Percentiles rank a stretch among this genome's conserved stretches.
Conservation (phyloP, 2,113 vertebrate species). For the Terrapene triunguis region DNA sequence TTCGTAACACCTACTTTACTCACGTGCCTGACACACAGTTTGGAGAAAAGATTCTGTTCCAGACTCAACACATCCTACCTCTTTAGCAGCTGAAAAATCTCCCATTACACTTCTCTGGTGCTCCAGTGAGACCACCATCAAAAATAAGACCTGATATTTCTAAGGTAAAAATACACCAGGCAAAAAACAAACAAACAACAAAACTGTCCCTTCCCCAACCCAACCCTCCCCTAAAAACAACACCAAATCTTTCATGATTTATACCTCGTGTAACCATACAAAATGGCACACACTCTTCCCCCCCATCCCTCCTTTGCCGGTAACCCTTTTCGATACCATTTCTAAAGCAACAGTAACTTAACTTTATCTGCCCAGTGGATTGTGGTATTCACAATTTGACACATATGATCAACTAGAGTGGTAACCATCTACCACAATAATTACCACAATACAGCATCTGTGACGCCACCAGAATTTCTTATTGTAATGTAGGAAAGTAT, state of each 20-base stretch:
- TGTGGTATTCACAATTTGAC: background rate
- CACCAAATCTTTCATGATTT: background rate
- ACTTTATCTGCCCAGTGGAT: background rate
- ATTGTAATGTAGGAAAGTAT: background rate
- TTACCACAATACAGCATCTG: background rate
- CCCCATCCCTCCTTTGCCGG: rapidly evolving
- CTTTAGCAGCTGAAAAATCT: background rate
- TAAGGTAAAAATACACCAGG: background rate
- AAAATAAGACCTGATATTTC: slow-evolving; percentile 8
- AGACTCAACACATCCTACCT: background rate
- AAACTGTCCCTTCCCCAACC: background rate
- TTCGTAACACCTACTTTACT: background rate
- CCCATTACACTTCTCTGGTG: background rate
- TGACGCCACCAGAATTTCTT: background rate
- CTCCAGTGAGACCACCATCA: background rate
- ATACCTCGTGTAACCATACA: background rate
- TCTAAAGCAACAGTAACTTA: background rate
- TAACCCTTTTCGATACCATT: background rate
- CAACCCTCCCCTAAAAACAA: background rate
- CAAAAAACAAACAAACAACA: background rate
- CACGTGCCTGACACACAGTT: background rate
- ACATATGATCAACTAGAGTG: background rate
- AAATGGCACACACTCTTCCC: background rate
- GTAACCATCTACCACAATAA: background rate
- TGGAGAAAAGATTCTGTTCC: background rate